phyloP scores from a whole-genome alignment of 2,113 vertebrate genomes.

The Hystrix cristata region DNA sequence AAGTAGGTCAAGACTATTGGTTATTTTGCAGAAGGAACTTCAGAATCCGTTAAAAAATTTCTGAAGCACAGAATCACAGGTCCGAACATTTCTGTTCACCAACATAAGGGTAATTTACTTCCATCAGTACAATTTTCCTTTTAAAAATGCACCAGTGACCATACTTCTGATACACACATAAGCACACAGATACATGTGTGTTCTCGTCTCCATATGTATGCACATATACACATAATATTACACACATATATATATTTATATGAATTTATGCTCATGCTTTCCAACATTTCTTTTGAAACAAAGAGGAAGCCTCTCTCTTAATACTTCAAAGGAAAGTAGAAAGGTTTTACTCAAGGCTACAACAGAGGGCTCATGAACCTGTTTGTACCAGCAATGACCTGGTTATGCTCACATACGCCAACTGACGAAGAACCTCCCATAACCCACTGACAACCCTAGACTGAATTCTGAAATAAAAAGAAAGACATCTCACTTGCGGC shows the following conservation, averaged over 20 bases:
- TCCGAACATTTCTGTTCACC: background rate
- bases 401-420: background rate
- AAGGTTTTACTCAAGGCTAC: background rate
- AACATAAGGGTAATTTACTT: background rate
- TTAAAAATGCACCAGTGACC: background rate
- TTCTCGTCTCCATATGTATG: background rate
- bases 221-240: background rate
- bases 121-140: background rate
- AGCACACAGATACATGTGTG: background rate
- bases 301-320: background rate
- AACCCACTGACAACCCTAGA: background rate
- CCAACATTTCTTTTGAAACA: background rate
- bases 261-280: background rate
- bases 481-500: background rate
- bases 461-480: background rate
- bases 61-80: background rate
- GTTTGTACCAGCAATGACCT: accelerated
- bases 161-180: background rate
- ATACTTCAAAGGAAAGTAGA: background rate
- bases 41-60: background rate
- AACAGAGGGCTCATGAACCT: background rate
- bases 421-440: background rate
- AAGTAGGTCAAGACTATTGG: background rate
- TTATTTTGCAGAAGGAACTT: background rate
- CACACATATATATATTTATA: background rate